phyloP scores from a whole-genome alignment of 2,113 vertebrate species.

The Oryzias javanicus region DNA sequence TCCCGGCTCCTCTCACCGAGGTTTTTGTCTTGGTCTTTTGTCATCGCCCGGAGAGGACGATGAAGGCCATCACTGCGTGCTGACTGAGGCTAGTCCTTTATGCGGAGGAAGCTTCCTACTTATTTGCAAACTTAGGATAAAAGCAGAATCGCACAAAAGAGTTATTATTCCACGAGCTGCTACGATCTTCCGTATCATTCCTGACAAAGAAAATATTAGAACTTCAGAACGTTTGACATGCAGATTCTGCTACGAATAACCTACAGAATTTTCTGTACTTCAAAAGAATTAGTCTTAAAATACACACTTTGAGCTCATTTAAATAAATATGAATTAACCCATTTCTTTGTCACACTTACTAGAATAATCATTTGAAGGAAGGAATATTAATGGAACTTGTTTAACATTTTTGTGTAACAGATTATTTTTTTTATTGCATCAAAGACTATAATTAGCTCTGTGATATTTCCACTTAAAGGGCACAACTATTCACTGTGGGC shows the following conservation, averaged over 20 bases:
- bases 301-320: too few species aligned
- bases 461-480: slow-evolving; percentile 7
- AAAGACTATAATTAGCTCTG: not conserved
- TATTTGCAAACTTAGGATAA: slow-evolving; percentile 32
- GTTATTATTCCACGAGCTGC: not conserved
- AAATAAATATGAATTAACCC: slow-evolving; percentile 1
- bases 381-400: not conserved
- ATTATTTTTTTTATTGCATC: not conserved
- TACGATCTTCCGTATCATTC: slow-evolving; percentile 1
- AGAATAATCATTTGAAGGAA: slow-evolving; percentile 12
- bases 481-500: too few species aligned
- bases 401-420: not conserved
- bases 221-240: not conserved
- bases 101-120: slow-evolving; percentile 12
- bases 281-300: not conserved
- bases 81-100: slow-evolving; percentile 22
- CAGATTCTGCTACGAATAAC: not conserved
- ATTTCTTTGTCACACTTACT: slow-evolving; percentile 9
- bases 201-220: slow-evolving; percentile 3
- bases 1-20: slow-evolving; percentile 4
- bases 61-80: slow-evolving; percentile 9
- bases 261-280: not conserved
- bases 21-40: slow-evolving; percentile 11
- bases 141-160: slow-evolving; percentile 12
- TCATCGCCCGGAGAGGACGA: slow-evolving; percentile 22